phyloP scores from a whole-genome alignment of 2,113 vertebrate genomes.

The Calyptommatus sinebrachiatus region DNA sequence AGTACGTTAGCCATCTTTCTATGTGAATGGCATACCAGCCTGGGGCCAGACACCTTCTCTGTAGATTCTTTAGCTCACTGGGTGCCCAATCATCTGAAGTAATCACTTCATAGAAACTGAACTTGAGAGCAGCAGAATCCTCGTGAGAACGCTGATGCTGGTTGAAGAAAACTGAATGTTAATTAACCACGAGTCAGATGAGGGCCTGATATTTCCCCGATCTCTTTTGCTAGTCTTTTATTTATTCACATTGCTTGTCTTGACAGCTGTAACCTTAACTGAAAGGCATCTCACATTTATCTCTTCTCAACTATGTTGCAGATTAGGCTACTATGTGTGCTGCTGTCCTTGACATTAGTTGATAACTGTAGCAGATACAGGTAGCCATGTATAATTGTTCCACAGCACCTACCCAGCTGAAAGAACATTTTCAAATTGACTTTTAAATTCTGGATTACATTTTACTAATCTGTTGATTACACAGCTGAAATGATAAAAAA shows the following conservation, averaged over 20 bases:
- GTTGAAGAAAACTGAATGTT: neutral
- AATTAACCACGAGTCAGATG: neutral
- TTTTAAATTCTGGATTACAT: no score
- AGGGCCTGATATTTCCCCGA: neutral
- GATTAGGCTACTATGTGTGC: neutral
- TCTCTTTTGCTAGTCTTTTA: neutral
- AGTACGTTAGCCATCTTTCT: slow-evolving; percentile 88
- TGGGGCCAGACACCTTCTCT: slow-evolving; percentile 86
- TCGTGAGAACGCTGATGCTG: slow-evolving; percentile 94
- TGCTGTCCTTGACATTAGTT: neutral
- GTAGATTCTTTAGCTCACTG: slow-evolving; percentile 80
- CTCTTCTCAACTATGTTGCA: neutral
- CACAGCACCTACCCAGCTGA: no score
- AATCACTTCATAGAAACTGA: slow-evolving; percentile 92
- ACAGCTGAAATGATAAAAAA: no score
- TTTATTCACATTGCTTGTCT: neutral
- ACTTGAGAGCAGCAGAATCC: slow-evolving; percentile 85
- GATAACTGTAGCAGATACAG: neutral
- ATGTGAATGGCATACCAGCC: slow-evolving; percentile 90
- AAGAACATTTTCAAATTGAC: no score
- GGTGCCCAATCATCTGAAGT: slow-evolving; percentile 75
- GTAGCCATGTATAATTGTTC: no score
- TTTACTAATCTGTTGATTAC: no score
- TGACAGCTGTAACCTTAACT: neutral
- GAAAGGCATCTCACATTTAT: neutral